Conservation (phyloP, 2,797 vertebrate species). For the Percopsis omiscomaycus region DNA sequence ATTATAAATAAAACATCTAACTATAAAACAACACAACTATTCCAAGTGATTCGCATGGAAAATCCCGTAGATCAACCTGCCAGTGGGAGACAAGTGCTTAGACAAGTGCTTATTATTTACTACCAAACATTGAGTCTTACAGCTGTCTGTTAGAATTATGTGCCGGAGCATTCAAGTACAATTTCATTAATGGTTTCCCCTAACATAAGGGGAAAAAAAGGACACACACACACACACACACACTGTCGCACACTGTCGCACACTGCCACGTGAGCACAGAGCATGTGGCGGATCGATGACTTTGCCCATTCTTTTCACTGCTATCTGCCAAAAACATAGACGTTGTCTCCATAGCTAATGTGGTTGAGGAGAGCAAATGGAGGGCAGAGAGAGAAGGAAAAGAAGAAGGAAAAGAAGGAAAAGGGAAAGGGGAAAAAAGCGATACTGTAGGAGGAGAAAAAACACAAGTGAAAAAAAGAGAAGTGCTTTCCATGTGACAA, state of each 20-base stretch:
- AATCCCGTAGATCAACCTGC: background rate
- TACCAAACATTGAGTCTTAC: background rate
- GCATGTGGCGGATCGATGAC: slow-evolving; percentile 30
- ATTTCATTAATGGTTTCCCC: too few relatives aligned
- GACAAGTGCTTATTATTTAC: background rate
- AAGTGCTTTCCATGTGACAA: slow-evolving; percentile 55
- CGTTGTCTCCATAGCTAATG: slow-evolving; percentile 66
- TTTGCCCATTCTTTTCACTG: slow-evolving; percentile 44
- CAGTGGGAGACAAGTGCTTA: background rate
- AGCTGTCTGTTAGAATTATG: too few relatives aligned
- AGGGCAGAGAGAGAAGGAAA: slow-evolving; percentile 18
- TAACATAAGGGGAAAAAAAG: too few relatives aligned
- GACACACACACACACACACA: too few relatives aligned
- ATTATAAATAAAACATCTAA: background rate
- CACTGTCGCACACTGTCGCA: background rate
- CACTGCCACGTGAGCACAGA: slow-evolving; percentile 28
- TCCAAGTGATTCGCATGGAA: background rate
- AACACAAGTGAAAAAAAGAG: slow-evolving; percentile 8
- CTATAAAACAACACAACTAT: too few relatives aligned
- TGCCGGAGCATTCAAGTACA: too few relatives aligned
- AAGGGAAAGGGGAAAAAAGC: slow-evolving; percentile 3
- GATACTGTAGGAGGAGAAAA: background rate
- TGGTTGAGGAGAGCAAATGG: slow-evolving; percentile 53
- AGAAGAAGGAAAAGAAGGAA: slow-evolving; percentile 6
- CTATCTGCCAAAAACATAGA: slow-evolving; percentile 50